A percentile compares a stretch with the other conserved stretches of the same genome.
Evolutionary conservation across 2,797 vertebrate species (phyloP).

Genomic region (Adrianichthys oophorus): DNA sequence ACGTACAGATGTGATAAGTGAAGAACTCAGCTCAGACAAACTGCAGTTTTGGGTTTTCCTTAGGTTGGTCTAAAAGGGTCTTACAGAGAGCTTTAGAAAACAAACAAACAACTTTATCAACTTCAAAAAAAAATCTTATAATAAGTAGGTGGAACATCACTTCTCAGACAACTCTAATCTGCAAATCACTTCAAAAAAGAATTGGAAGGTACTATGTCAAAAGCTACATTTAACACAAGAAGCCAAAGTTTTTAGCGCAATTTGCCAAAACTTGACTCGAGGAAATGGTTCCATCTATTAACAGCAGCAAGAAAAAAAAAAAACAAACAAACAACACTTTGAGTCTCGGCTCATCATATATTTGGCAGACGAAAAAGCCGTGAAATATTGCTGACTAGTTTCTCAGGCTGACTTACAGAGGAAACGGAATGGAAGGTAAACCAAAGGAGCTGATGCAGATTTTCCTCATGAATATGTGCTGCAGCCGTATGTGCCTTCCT

Average conservation of each 20-base stretch:
- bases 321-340: slow-evolving; percentile 2
- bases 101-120: background rate
- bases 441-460: slow-evolving; percentile 5
- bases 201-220: background rate
- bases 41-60: too few species aligned
- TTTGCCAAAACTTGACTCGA: background rate
- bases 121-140: background rate
- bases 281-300: slow-evolving; percentile 10
- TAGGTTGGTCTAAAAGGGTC: too few species aligned
- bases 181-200: slow-evolving; percentile 11
- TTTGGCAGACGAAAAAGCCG: slow-evolving; percentile 13
- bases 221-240: background rate
- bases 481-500: slow-evolving; percentile 43
- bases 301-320: slow-evolving; percentile 12
- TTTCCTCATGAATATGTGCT: slow-evolving; percentile 9
- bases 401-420: slow-evolving; percentile 8
- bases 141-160: background rate
- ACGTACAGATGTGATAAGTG: background rate
- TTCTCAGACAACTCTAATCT: background rate
- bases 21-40: too few species aligned
- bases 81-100: too few species aligned
- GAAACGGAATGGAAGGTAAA: slow-evolving; percentile 18
- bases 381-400: slow-evolving; percentile 34
- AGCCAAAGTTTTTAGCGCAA: background rate
- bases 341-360: slow-evolving; percentile 11